phyloP scores from a whole-genome alignment of 2,888 invertebrate species.

The Heliconius ethilla region DNA sequence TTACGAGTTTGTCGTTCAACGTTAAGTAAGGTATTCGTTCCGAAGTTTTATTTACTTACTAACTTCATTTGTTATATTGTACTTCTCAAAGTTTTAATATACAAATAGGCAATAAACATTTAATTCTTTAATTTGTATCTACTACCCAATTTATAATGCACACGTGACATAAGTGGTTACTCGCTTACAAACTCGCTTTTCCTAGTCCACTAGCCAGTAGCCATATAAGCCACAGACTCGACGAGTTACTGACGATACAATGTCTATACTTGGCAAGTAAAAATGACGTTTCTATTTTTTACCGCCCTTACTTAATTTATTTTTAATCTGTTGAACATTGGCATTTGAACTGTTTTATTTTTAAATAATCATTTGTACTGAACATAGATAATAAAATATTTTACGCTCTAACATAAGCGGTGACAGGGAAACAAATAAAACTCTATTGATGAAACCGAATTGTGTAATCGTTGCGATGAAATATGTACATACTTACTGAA shows the following conservation, averaged over 20 bases:
- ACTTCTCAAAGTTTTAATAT: not conserved
- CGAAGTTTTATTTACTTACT: not conserved
- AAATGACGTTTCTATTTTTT: not conserved
- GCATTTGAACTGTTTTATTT: not conserved
- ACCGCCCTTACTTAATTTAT: not conserved
- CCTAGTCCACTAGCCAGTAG: conserved; percentile 1
- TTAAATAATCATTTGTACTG: not conserved
- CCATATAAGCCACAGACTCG: conserved; percentile 14
- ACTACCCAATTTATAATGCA: conserved; percentile 11
- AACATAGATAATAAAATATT: conserved; percentile 4
- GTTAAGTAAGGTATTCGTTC: not conserved
- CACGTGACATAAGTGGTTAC: conserved; percentile 19
- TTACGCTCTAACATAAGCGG: not conserved
- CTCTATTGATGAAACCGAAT: not conserved
- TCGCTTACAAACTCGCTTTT: conserved; percentile 17
- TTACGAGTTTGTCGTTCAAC: not conserved
- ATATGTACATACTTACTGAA: not conserved
- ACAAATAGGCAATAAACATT: not conserved
- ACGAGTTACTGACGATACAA: conserved; percentile 1
- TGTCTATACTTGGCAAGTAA: not conserved
- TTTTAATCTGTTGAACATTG: not conserved
- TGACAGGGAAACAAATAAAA: not conserved
- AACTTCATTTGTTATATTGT: not conserved
- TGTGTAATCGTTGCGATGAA: not conserved
- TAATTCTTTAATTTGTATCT: not conserved